phyloP scores from a whole-genome alignment of 64 coral and sea anemone species.

The Stichodactyla helianthus region DNA sequence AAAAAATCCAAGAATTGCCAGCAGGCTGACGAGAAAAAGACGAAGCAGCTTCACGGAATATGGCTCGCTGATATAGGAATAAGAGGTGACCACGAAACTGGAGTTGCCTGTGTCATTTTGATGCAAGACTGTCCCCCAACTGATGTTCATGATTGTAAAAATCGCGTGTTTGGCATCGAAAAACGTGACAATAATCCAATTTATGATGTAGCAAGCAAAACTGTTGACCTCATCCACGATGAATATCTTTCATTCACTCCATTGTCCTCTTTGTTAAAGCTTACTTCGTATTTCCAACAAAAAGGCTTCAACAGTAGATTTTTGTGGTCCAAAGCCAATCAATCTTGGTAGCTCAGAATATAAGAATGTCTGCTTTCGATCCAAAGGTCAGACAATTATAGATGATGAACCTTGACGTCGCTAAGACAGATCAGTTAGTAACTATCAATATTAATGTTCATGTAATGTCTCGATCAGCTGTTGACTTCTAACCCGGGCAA shows the following conservation, averaged over 20 bases:
- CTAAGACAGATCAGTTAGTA: not conserved
- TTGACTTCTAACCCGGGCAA: not conserved
- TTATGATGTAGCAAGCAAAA: not conserved
- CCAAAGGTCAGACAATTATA: not conserved
- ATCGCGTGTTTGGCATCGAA: not conserved
- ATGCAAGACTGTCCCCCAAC: not conserved
- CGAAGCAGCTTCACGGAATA: not conserved
- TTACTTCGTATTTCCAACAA: too few relatives aligned
- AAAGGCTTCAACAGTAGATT: too few relatives aligned
- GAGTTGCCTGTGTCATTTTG: not conserved
- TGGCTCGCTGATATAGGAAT: slow-evolving; percentile 10
- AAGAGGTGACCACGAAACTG: not conserved
- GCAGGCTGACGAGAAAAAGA: slow-evolving; percentile 8
- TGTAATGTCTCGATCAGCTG: not conserved
- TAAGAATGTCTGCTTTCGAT: not conserved
- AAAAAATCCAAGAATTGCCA: slow-evolving; percentile 36
- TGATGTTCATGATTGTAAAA: not conserved
- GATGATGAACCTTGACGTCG: not conserved
- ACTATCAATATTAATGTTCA: not conserved
- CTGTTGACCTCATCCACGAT: too few relatives aligned
- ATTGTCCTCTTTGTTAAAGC: too few relatives aligned
- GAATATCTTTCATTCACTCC: too few relatives aligned
- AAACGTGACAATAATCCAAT: not conserved
- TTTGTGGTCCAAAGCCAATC: too few relatives aligned
- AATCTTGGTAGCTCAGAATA: not conserved